Conservation (phyloP, 92 coral and sea anemone genomes). For the Heliopora coerulea region DNA sequence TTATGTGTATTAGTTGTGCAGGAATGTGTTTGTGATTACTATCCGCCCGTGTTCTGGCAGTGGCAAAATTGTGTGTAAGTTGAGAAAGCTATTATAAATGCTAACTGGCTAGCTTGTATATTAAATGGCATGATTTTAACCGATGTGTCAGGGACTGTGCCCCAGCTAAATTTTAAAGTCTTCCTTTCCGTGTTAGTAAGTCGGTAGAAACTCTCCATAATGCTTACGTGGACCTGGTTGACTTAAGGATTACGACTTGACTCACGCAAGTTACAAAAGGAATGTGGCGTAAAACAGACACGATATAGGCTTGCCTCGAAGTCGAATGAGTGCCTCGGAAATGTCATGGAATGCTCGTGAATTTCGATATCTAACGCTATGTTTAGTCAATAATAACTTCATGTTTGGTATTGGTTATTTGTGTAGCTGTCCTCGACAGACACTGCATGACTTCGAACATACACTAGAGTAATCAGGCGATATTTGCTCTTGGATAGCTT, state of each 20-base stretch:
- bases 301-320: too few relatives aligned
- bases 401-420: not conserved
- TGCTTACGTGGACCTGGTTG: not conserved
- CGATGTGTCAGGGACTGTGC: not conserved
- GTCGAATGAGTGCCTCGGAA: too few relatives aligned
- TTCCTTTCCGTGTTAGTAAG: not conserved
- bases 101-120: not conserved
- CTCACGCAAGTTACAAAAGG: not conserved
- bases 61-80: constrained; percentile 83
- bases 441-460: not conserved
- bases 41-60: constrained; percentile 79
- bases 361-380: too few relatives aligned
- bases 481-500: constrained; percentile 13
- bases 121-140: not conserved
- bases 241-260: not conserved
- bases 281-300: not conserved
- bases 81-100: not conserved
- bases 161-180: not conserved
- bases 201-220: not conserved
- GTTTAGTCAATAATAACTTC: not conserved
- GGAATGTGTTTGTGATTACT: constrained; percentile 21
- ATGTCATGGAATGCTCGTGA: too few relatives aligned
- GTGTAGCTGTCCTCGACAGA: not conserved
- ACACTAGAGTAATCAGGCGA: not conserved
- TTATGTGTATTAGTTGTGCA: not conserved